A percentile compares a stretch with the other conserved stretches of the same genome.
phyloP scores from a whole-genome alignment of 2,888 invertebrate genomes.

The Polylopha cassiicola region DNA sequence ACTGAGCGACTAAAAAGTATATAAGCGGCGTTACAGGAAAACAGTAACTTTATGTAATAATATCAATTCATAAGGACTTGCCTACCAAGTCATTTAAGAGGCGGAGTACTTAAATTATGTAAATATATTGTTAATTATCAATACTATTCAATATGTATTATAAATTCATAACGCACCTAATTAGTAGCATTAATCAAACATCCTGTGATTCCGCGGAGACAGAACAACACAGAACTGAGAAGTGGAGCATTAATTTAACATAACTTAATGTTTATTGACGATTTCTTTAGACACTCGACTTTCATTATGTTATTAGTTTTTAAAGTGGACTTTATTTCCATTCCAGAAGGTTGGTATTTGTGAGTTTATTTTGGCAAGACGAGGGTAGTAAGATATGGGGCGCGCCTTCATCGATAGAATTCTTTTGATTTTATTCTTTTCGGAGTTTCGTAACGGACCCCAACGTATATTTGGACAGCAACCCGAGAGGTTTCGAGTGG shows the following conservation, averaged over 20 bases:
- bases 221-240: constrained; percentile 37
- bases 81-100: no score
- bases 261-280: constrained; percentile 72
- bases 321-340: constrained; percentile 27
- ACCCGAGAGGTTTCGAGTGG: constrained; percentile 71
- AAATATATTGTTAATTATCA: no score
- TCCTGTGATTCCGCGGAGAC: constrained; percentile 17
- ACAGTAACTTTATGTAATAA: no score
- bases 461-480: constrained; percentile 76
- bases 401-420: constrained; percentile 61
- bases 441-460: constrained; percentile 72
- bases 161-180: neutral
- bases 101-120: no score
- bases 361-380: constrained; percentile 30
- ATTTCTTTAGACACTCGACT: constrained; percentile 72
- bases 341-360: constrained; percentile 31
- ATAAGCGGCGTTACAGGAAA: no score
- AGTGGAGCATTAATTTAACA: constrained; percentile 63
- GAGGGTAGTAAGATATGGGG: constrained; percentile 75
- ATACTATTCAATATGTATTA: no score
- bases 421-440: constrained; percentile 65
- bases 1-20: no score
- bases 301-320: constrained; percentile 29
- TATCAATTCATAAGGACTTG: no score
- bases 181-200: constrained; percentile 13